These are phyloP conservation scores for Clamator glandarius DNA, from an alignment of 2,797 vertebrate species.

Conservation along the genomic window DNA sequence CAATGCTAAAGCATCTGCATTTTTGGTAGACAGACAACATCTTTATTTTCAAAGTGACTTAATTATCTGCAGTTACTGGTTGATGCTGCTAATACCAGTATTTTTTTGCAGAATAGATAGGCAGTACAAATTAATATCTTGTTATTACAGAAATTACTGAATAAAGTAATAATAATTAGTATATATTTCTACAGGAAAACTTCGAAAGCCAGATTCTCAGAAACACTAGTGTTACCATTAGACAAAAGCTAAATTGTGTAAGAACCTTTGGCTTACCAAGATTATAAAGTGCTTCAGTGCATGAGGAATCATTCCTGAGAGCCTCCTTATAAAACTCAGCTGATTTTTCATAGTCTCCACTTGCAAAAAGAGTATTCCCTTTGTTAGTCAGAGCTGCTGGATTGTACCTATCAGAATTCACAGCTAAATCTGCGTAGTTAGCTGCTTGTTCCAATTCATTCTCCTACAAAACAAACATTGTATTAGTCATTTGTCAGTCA, in stretches of 20 bases:
- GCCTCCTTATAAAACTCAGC: conserved; percentile 97
- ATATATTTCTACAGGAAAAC: not conserved
- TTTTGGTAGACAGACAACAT: not conserved
- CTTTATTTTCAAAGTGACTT: not conserved
- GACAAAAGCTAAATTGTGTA: not conserved
- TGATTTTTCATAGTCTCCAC: conserved; percentile 91
- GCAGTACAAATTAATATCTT: not conserved
- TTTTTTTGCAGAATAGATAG: not conserved
- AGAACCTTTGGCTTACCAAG: conserved; percentile 82
- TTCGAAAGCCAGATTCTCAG: not conserved
- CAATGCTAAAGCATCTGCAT: not conserved
- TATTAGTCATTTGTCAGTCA: not conserved
- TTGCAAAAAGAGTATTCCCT: conserved; percentile 91
- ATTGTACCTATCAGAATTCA: conserved; percentile 94
- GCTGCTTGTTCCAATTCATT: conserved; percentile 92
- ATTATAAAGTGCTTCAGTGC: conserved; percentile 96
- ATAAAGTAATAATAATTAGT: not conserved
- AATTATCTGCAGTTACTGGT: not conserved
- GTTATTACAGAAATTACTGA: not conserved
- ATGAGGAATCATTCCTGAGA: conserved; percentile 94
- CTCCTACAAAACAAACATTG: conserved; percentile 80
- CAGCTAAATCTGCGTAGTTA: conserved; percentile 92
- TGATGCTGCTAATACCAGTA: not conserved
- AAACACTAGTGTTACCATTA: not conserved
- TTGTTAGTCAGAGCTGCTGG: conserved; percentile 96